Conservation (phyloP, 2,113 vertebrate genomes). For the Calcarius ornatus region DNA sequence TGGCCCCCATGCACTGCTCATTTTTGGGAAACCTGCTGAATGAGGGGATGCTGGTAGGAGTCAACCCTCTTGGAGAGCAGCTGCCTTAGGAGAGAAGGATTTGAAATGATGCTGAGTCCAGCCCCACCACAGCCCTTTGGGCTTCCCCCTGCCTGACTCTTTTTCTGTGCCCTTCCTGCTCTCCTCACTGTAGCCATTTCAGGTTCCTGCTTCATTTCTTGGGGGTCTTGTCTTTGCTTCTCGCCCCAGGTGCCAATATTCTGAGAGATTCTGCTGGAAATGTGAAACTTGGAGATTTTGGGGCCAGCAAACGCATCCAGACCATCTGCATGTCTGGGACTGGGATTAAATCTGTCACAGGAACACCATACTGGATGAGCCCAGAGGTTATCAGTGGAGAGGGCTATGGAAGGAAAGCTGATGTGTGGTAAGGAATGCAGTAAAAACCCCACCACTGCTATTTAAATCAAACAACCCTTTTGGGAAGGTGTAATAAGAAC, state of each 20-base stretch:
- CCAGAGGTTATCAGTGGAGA: conserved; percentile 93
- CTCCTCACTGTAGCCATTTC: not conserved
- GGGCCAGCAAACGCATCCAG: conserved; percentile 92
- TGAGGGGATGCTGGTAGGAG: not conserved
- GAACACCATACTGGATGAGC: conserved; percentile 96
- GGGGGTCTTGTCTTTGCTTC: not conserved
- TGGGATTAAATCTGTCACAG: conserved; percentile 91
- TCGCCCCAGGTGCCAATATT: conserved; percentile 86
- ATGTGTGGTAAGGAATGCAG: conserved; percentile 83
- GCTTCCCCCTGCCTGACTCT: not conserved
- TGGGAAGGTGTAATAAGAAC: not conserved
- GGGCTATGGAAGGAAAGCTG: conserved; percentile 89
- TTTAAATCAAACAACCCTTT: not conserved
- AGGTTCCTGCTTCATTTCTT: not conserved
- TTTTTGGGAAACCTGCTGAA: not conserved
- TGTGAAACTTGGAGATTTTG: conserved; percentile 91
- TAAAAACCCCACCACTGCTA: not conserved
- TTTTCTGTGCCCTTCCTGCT: not conserved
- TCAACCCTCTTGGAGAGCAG: not conserved
- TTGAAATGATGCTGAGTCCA: not conserved
- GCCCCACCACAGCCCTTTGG: not conserved
- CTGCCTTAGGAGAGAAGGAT: not conserved
- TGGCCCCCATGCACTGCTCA: not conserved
- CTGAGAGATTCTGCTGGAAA: conserved; percentile 90
- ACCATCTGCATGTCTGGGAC: conserved; percentile 94